Base-by-base conservation (phyloP, 2,888 invertebrate species). In the Apamea monoglypha region DNA sequence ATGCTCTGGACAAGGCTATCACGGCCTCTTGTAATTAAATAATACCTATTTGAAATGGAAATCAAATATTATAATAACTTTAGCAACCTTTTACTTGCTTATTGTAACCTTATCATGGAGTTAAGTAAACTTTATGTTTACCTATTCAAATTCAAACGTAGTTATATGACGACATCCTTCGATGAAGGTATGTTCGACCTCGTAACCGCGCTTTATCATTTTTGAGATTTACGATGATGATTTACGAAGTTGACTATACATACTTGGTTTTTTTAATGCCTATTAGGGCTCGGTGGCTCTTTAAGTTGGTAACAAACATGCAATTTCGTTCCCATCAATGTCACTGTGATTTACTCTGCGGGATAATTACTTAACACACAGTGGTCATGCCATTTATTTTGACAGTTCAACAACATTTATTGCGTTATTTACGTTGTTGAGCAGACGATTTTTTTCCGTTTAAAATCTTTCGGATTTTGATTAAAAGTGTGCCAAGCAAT, bases 1-100 rank as follows among this genome's bases (percentile, higher is more conserved):
- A 78, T 16, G 71, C 18, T 68, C 71, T 8, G 67, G 12, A 32
- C 81, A 71, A 81, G 81, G 78, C 70, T 83, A 68, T 67, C 25
- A 16, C 5, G 2, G 16, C 12, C 78, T 71, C 32, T 63, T 50
- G 59, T 83, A 70, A 69, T 81, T 69, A 77, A 69, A 76, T 56
- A 69, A 83, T 32, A 70, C 64, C 14, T n/a, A 59, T 5, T 77
- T 25, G 16, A 69, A 25, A 69, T 21, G 50, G 50, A 68, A 25
- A 32, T 56, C 68, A 69, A 82, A 77, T 63, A 56, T 47, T 63
- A 56, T 47, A 36, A 59, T 59, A 59, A 63, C 16, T 40, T 67
- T 61, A 3, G 21, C 1, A 18, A 68, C 12, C 12, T 56, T 83
- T 82, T 36, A 47, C 25, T 75, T 75, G n/a, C 16, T 63, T 14